Evolutionary conservation across 2,113 vertebrate genomes (phyloP), one percentile per base, ranked within the genome.

Genomic region (Phalacrocorax carbo): DNA sequence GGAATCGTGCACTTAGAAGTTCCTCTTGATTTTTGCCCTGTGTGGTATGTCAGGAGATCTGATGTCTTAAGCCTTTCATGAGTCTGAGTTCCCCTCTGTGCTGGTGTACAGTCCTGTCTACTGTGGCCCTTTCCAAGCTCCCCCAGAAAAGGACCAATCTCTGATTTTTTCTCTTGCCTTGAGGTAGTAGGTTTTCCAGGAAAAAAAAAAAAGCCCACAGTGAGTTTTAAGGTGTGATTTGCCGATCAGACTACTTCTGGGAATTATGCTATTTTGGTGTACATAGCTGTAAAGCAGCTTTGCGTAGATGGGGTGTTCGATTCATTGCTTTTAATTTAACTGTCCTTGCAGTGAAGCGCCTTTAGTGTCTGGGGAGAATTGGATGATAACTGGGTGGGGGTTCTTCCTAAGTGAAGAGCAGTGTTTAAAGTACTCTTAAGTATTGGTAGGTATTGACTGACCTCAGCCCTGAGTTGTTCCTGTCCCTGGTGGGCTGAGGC

Each of bases 71-170:
- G 69, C 57, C 34, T 86, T 86, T 93, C 76, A 25, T 2, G 4
- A 86, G 40, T 72, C 70, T 4, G 18, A 78, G 13, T 83, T 88
- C 40, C 30, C 66, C 58, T 76, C 65, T 72, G 38, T 96, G 69
- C 88, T 93, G 65, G 17, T 61, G 10, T 90, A 15, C 25, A 57
- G 77, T 82, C 52, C 54, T 91, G 73, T 91, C 73, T 91, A 2
- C 61, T 40, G 11, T 84, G 58, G 77, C 86, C 77, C 61, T 85
- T 88, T 60, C 88, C 83, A 79, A 57, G 72, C 66, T 93, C 26
- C 52, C 54, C 52, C 57, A 82, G 83, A 86, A 86, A 95, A 94
- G 95, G 95, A 96, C 95, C 95, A 94, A 94, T 89, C 40, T 93
- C 34, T 86, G 66, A 86, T 57, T 91, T 84, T 61, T 71, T 82